Conservation (phyloP, 2,888 invertebrate genomes). For the Epinotia brunnichana region DNA sequence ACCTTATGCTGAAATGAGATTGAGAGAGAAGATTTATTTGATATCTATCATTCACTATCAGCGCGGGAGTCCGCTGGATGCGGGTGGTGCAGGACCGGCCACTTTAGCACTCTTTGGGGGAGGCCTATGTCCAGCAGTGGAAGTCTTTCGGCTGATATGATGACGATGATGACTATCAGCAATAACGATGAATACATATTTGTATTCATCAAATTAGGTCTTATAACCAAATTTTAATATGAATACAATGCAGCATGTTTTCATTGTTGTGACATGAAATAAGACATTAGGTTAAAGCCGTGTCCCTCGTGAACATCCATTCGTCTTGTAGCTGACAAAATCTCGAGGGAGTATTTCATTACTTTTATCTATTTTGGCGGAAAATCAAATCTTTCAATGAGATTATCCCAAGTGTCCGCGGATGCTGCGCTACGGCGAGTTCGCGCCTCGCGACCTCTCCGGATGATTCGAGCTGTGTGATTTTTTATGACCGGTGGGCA, state of each 20-base stretch:
- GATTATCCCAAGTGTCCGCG: slow-evolving; percentile 74
- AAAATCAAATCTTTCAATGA: slow-evolving; percentile 82
- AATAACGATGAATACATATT: too few species aligned
- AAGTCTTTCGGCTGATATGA: too few species aligned
- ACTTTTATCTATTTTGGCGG: slow-evolving; percentile 82
- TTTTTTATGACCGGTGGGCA: slow-evolving; percentile 39
- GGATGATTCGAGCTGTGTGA: slow-evolving; percentile 45
- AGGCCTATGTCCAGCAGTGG: too few species aligned
- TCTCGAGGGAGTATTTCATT: slow-evolving; percentile 74
- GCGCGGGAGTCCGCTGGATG: too few species aligned
- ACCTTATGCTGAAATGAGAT: too few species aligned
- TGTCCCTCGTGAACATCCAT: slow-evolving; percentile 58
- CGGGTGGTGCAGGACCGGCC: too few species aligned
- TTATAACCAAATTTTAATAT: too few species aligned
- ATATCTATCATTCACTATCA: too few species aligned
- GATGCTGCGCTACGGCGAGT: slow-evolving; percentile 55
- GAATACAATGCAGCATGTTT: background rate
- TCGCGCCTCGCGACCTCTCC: slow-evolving; percentile 58
- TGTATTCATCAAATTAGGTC: too few species aligned
- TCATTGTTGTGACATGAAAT: background rate
- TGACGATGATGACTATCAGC: too few species aligned
- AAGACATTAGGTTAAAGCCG: slow-evolving; percentile 46
- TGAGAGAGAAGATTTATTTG: too few species aligned
- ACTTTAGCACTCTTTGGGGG: too few species aligned
- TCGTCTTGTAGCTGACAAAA: slow-evolving; percentile 42